Conservation (phyloP, 2,888 invertebrate genomes). For the Tetragnatha montana region DNA sequence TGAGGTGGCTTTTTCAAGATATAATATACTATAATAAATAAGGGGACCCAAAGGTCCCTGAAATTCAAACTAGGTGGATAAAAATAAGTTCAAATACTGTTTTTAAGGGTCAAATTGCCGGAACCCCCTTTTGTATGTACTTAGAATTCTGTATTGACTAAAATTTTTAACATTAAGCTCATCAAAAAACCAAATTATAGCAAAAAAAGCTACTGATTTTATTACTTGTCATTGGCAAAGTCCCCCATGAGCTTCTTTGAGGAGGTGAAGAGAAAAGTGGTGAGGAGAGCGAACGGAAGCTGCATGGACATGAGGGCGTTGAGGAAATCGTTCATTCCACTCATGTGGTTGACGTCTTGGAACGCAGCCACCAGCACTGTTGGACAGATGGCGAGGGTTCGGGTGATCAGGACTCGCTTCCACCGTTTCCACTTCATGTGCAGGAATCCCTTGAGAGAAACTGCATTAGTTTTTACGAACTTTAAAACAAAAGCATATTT, state of each 20-base stretch:
- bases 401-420: conserved; percentile 88
- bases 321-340: conserved; percentile 88
- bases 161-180: too few species aligned
- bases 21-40: too few species aligned
- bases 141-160: too few species aligned
- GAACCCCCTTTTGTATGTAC: too few species aligned
- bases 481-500: not conserved
- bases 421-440: conserved; percentile 90
- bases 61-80: too few species aligned
- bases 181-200: too few species aligned
- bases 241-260: conserved; percentile 87
- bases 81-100: too few species aligned
- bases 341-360: conserved; percentile 81
- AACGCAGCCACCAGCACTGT: conserved; percentile 78
- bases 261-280: conserved; percentile 90
- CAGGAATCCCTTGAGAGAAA: conserved; percentile 82
- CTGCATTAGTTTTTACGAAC: not conserved
- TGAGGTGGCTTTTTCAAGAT: too few species aligned
- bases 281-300: conserved; percentile 90
- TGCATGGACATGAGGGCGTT: conserved; percentile 93
- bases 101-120: too few species aligned
- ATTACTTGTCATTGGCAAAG: conserved; percentile 86
- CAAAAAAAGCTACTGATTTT: too few species aligned
- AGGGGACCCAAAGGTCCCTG: too few species aligned
- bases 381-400: conserved; percentile 86